A percentile compares a stretch with the other conserved stretches of the same genome.
Evolutionary conservation across 2,797 vertebrate genomes (phyloP).

Genomic region (Lemur catta): DNA sequence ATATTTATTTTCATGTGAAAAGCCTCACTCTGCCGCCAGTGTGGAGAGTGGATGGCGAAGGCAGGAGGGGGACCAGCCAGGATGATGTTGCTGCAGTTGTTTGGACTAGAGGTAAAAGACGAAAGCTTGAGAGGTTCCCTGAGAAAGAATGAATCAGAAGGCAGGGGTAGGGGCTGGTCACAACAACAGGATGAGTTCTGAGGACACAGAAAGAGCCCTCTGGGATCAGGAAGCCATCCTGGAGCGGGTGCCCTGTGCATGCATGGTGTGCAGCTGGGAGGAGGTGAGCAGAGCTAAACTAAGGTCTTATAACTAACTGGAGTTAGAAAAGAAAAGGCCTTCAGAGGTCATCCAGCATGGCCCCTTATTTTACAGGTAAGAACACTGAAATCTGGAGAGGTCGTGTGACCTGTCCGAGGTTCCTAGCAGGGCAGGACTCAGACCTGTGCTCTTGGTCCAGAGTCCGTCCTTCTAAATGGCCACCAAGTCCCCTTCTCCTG

Average conservation of each 20-base stretch:
- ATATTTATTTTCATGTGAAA: too few species aligned
- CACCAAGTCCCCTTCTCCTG: background rate
- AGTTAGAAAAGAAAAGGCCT: background rate
- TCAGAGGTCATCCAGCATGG: background rate
- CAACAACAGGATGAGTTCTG: background rate
- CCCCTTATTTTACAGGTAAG: background rate
- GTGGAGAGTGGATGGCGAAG: background rate
- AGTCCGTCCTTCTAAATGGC: background rate
- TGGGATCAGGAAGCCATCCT: background rate
- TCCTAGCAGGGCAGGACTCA: background rate
- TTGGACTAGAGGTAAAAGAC: background rate
- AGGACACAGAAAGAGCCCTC: background rate
- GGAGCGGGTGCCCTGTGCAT: background rate
- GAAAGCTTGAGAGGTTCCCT: background rate
- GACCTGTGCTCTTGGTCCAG: background rate
- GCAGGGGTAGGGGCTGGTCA: background rate
- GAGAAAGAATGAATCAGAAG: background rate
- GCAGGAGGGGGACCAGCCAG: background rate
- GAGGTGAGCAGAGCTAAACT: background rate
- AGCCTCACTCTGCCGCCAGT: background rate
- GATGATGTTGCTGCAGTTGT: background rate
- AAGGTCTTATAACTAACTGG: background rate
- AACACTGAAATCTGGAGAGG: background rate
- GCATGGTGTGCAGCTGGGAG: background rate
- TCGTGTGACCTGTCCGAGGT: background rate